Evolutionary conservation across 2,888 invertebrate species (phyloP), one percentile per base, ranked within the genome.

Genomic region (Pammene aurita): DNA sequence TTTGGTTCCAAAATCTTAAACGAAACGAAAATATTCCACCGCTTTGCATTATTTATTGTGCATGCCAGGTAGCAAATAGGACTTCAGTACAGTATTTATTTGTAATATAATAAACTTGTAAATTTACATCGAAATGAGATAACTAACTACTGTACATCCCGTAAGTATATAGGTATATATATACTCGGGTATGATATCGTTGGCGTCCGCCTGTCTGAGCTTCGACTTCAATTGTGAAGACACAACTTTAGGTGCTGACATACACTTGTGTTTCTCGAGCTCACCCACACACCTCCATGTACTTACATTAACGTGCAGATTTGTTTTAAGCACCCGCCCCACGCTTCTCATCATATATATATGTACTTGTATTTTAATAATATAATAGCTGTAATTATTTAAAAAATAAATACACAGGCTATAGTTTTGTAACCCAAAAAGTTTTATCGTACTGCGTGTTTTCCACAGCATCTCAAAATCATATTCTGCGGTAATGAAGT

Each of bases 11-110:
- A 76, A 78, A 75, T 81, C 72, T 77, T 75, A 84, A 82, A 74
- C 75, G 80, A 84, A 82, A 83, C 77, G 84, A 81, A 84, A 68
- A 69, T 82, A 82, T 84, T 78, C 86, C 90, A 92, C 90, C 83
- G 92, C 92, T 92, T 92, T 88, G 92, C 92, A 90, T 90, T 90
- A 74, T 86, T 91, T 87, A 88, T 85, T 89, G 85, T 92, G 92
- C 92, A 92, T 92, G 92, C 86, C 82, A 87, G 87, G 84, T 90
- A 91, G 90, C 77, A 83, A 78, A 84, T 89, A 90, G 90, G 90
- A 85, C 78, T 84, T 78, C 77, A 88, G 86, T 88, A 88, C 85
- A 80, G 86, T 87, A 81, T 72, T 74, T 63, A 74, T 71, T 69
- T 71, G 62, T 55, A 71, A 71, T 71, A 73, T 56, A 66, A 71